These are phyloP conservation scores for Helicoverpa armigera DNA, from an alignment of 1,140 invertebrate species.

Conservation along the genomic window DNA sequence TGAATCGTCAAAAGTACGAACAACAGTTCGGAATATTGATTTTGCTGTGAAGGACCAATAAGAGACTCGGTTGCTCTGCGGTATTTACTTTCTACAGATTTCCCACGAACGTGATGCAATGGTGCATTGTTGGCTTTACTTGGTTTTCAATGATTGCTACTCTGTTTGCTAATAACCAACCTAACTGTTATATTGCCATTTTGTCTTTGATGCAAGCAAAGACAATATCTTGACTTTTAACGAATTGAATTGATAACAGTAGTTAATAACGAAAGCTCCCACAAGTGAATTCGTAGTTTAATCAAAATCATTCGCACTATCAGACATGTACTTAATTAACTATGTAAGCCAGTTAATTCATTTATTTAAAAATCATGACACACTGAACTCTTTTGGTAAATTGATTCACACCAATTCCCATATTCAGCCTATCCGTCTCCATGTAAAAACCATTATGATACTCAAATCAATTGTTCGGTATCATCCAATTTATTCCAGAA, in stretches of 20 bases:
- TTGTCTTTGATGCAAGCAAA: neutral
- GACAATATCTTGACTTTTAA: too few species aligned
- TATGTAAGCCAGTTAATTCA: neutral
- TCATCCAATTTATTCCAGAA: constrained; percentile 44
- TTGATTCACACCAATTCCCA: constrained; percentile 31
- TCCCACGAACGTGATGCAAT: constrained; percentile 34
- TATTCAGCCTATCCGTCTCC: constrained; percentile 47
- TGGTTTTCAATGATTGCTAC: constrained; percentile 6
- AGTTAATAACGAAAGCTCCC: too few species aligned
- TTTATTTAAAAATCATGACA: neutral
- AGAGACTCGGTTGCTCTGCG: constrained; percentile 9
- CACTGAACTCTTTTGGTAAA: constrained; percentile 16
- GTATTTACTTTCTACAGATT: constrained; percentile 36
- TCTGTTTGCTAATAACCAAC: constrained; percentile 19
- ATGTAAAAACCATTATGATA: constrained; percentile 56
- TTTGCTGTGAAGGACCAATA: constrained; percentile 12
- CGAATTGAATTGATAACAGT: too few species aligned
- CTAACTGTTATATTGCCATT: neutral
- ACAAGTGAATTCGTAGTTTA: too few species aligned
- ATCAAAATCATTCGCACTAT: neutral
- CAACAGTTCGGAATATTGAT: constrained; percentile 33
- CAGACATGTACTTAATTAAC: neutral
- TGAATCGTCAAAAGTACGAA: constrained; percentile 8
- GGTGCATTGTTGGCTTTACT: constrained; percentile 27
- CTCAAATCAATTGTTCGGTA: constrained; percentile 55